Percentiles rank a stretch among this genome's conserved stretches.
These are phyloP conservation scores for Polypterus senegalus DNA, from an alignment of 2,113 vertebrate species.

Conservation along the genomic window DNA sequence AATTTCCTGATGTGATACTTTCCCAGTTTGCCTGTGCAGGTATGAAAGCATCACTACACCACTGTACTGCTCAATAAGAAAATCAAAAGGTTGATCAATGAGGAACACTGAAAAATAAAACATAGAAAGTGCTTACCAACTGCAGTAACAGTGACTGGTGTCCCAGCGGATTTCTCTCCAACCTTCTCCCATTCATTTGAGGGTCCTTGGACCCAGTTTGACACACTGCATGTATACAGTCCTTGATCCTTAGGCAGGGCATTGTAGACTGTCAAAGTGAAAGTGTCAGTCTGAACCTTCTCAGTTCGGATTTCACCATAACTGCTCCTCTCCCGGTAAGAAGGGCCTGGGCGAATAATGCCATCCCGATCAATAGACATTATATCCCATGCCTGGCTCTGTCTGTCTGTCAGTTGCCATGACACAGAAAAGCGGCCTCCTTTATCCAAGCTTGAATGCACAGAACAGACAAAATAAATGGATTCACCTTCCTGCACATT, in stretches of 20 bases:
- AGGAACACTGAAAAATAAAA: fast-evolving
- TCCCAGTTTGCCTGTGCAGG: too few species aligned
- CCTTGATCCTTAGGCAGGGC: conserved; percentile 75
- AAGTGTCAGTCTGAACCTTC: conserved; percentile 56
- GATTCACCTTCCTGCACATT: conserved; percentile 73
- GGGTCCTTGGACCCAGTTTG: conserved; percentile 64
- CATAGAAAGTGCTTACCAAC: conserved; percentile 59
- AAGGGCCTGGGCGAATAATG: conserved; percentile 53
- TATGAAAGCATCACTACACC: too few species aligned
- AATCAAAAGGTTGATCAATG: too few species aligned
- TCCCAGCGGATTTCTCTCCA: conserved; percentile 60
- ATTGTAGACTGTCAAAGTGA: conserved; percentile 72
- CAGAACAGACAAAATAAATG: conserved; percentile 68
- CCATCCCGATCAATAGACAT: conserved; percentile 74
- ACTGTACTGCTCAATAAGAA: too few species aligned
- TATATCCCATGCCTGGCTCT: conserved; percentile 58
- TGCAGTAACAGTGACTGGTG: conserved; percentile 65
- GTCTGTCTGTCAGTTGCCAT: conserved; percentile 72
- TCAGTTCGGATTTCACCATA: conserved; percentile 77
- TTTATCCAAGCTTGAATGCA: conserved; percentile 43
- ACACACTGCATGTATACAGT: conserved; percentile 74
- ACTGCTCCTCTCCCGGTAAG: conserved; percentile 68
- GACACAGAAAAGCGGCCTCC: conserved; percentile 63
- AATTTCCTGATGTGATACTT: too few species aligned
- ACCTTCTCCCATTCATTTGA: conserved; percentile 77